Percentiles rank a stretch among this genome's conserved stretches.
Evolutionary conservation across 2,888 invertebrate genomes (phyloP).

Genomic region (Hydriomena furcata): DNA sequence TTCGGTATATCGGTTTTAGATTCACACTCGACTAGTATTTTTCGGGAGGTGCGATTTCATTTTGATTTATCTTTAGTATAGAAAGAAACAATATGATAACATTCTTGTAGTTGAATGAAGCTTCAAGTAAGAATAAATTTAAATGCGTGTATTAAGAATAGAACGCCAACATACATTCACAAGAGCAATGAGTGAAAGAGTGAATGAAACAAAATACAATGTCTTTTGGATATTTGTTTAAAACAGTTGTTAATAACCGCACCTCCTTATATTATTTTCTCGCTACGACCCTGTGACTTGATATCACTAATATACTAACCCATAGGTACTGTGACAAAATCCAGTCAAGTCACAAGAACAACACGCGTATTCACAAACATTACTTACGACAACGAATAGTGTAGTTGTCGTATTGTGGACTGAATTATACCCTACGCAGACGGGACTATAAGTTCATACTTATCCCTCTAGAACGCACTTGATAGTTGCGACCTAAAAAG

Average conservation of each 20-base stretch:
- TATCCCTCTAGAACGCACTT: no score
- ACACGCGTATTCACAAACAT: constrained; percentile 13
- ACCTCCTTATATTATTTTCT: constrained; percentile 31
- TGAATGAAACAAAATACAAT: constrained; percentile 1
- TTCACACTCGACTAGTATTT: constrained; percentile 76
- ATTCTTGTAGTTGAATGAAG: no score
- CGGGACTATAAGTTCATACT: no score
- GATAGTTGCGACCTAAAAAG: no score
- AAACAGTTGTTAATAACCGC: constrained; percentile 14
- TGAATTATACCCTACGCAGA: no score
- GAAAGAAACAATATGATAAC: no score
- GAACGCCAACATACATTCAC: background rate
- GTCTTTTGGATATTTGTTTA: background rate
- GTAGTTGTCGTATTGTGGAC: no score
- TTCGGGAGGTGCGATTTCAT: constrained; percentile 44
- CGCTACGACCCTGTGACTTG: constrained; percentile 40
- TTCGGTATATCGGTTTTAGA: constrained; percentile 58
- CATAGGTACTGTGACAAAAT: constrained; percentile 23
- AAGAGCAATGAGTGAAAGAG: background rate
- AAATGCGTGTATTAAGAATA: background rate
- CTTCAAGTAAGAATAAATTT: no score
- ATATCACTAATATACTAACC: constrained; percentile 28
- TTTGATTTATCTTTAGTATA: background rate
- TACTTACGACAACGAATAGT: background rate
- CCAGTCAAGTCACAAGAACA: constrained; percentile 30